Base-by-base conservation (phyloP, 2,888 invertebrate genomes). In the Nasonia oneida region DNA sequence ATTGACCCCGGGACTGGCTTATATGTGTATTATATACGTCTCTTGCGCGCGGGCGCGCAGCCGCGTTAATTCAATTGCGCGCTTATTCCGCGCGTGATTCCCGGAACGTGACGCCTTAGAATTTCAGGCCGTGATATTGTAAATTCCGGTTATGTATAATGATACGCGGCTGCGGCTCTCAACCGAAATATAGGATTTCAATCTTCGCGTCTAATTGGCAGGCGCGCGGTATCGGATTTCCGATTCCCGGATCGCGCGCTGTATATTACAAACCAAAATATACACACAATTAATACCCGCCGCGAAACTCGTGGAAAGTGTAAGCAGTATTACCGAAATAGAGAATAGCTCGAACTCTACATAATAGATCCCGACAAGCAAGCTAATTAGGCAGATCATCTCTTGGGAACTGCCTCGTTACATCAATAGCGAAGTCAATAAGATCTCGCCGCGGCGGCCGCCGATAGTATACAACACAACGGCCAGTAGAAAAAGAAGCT, bases 401-500 rank as follows among this genome's bases (percentile, higher is more conserved):
- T 67, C 29, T 23, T 5, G 23, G 15, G 3, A 29, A 70, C 70
- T 37, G 70, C 71, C 37, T 39, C 67, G 53, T 39, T 75, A 71
- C 74, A 76, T 81, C 57, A 70, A 64, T 70, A 71, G 64, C n/a
- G 53, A 42, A 81, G 77, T 81, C 85, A 29, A 85, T 77, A 67
- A 14, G 57, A 4, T 42, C 39, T 67, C 37, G 81, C 75, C 29
- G 29, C 29, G 29, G 29, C 29, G 29, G 10, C 12, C 23, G 47
- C 39, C 73, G 39, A 57, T 57, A 80, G 80, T 42, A 47, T 15
- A 29, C 29, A 37, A 18, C 39, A 23, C 37, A 8, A 15, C 39
- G 10, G 5, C 23, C n/a, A 75, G 76, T 76, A 67, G 81, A 79
- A 71, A 67, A 76, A 81, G 64, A 39, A 78, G 85, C 82, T 85